phyloP scores from a whole-genome alignment of 2,797 vertebrate species.

The Natrix natrix region DNA sequence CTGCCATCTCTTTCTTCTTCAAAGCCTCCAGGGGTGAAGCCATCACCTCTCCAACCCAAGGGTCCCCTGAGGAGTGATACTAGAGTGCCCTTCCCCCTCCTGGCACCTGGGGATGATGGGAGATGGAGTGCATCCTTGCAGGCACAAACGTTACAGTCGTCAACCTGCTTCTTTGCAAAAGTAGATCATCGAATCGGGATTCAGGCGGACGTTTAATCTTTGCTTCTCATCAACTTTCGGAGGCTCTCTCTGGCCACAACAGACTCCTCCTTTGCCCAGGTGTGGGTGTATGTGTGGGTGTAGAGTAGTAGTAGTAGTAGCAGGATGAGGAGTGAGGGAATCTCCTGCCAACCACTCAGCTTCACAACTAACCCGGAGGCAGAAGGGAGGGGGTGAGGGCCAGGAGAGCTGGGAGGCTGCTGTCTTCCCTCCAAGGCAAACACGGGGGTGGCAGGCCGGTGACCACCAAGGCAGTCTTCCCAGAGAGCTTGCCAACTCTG shows the following conservation, averaged over 20 bases:
- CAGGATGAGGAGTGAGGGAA: neutral
- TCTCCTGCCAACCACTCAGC: neutral
- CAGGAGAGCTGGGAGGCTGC: neutral
- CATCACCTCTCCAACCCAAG: no score
- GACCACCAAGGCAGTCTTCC: neutral
- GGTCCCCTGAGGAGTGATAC: no score
- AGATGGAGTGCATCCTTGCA: no score
- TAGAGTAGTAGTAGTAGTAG: no score
- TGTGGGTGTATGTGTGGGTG: no score
- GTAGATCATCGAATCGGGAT: neutral
- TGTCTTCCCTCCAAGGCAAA: neutral
- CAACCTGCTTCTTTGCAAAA: neutral
- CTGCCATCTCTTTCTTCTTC: no score
- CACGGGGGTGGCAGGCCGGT: neutral
- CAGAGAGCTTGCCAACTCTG: neutral
- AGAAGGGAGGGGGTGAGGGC: neutral
- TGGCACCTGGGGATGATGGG: no score
- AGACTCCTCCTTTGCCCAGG: no score
- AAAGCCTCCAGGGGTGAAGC: no score
- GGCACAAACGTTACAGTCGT: no score
- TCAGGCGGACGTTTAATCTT: no score
- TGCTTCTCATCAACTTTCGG: neutral
- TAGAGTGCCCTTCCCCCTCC: no score
- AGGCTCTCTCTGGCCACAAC: neutral
- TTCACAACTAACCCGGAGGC: neutral